A percentile compares a stretch with the other conserved stretches of the same genome.
phyloP scores from a whole-genome alignment of 2,888 invertebrate genomes.

The Panopea generosa region DNA sequence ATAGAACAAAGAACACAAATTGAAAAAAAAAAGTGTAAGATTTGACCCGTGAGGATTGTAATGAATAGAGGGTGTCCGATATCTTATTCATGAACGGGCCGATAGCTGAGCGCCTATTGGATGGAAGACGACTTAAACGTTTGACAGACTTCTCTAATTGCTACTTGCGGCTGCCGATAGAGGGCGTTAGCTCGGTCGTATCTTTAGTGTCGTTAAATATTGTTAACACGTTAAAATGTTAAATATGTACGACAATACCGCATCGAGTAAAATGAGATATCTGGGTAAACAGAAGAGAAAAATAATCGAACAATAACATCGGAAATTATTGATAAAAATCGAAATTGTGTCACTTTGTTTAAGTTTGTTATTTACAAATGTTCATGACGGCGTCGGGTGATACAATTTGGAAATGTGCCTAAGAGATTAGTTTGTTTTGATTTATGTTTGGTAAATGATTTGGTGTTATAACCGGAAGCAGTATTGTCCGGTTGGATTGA shows the following conservation, averaged over 20 bases:
- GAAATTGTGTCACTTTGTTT: constrained; percentile 29
- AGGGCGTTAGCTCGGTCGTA: background rate
- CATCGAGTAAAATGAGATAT: constrained; percentile 32
- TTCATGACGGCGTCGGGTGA: no score
- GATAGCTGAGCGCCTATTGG: constrained; percentile 39
- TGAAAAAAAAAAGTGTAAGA: constrained; percentile 49
- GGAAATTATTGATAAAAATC: constrained; percentile 11
- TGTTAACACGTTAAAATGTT: no score
- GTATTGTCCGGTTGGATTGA: no score
- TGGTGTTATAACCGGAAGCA: no score
- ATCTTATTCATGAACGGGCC: constrained; percentile 45
- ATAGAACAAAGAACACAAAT: constrained; percentile 24
- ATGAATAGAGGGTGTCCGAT: constrained; percentile 38
- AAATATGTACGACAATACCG: no score
- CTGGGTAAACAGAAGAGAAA: constrained; percentile 37
- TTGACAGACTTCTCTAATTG: constrained; percentile 61
- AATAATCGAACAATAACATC: constrained; percentile 17
- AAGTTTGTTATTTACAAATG: constrained; percentile 24
- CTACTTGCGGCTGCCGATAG: constrained; percentile 16
- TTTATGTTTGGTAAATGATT: constrained; percentile 22
- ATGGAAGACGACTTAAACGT: constrained; percentile 17
- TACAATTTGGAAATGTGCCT: constrained; percentile 13
- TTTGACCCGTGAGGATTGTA: constrained; percentile 45
- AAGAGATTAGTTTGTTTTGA: constrained; percentile 34
- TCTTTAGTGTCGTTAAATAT: background rate